Conservation (phyloP, 2,113 vertebrate species). For the Daboia siamensis region DNA sequence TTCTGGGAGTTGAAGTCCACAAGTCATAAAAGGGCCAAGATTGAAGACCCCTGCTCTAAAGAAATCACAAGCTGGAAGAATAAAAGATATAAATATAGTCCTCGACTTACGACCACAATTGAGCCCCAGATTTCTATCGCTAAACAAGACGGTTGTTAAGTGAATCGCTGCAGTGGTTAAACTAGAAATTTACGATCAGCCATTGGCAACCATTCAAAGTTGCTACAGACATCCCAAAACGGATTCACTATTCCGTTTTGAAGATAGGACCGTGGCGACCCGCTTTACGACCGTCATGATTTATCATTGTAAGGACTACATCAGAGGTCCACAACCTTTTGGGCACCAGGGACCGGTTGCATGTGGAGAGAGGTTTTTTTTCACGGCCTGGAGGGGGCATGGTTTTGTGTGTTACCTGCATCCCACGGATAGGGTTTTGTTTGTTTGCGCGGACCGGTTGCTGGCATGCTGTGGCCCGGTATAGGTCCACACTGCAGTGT, state of each 20-base stretch:
- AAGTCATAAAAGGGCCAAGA: no score
- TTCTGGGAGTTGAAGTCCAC: no score
- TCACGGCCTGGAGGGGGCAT: no score
- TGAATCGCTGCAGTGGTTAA: neutral
- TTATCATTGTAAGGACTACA: neutral
- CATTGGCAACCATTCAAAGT: neutral
- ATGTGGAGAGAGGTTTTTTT: no score
- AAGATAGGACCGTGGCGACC: neutral
- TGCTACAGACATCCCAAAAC: neutral
- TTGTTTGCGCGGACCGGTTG: no score
- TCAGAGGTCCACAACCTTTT: no score
- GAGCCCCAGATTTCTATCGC: neutral
- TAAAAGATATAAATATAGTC: constrained; percentile 44
- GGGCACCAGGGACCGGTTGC: no score
- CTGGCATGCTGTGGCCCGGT: no score
- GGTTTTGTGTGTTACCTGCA: no score
- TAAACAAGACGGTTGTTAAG: neutral
- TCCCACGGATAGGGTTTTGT: no score
- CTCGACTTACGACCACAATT: neutral
- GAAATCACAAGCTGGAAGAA: neutral
- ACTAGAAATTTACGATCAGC: neutral
- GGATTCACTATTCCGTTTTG: neutral
- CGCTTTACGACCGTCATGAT: neutral
- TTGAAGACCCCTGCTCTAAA: no score
- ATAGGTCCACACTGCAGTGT: neutral